Evolutionary conservation across 2,113 vertebrate species (phyloP), one percentile per base, ranked within the genome.

Genomic region (Anthoscopus minutus): DNA sequence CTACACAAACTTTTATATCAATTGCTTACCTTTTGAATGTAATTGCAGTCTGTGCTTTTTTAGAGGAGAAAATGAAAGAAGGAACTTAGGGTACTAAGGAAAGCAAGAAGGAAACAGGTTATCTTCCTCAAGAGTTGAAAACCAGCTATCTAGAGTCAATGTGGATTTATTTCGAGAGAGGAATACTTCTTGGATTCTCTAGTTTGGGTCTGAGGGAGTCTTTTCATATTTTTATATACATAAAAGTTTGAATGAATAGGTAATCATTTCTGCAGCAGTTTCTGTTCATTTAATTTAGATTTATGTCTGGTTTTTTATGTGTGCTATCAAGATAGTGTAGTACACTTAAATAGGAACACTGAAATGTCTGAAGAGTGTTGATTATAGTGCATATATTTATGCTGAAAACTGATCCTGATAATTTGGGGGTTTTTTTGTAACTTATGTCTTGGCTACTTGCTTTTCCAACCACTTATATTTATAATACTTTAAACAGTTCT

Each of bases 1-100:
- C 94, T 91, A 94, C 31, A 70, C 56, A 92, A 97, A 97, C 95
- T 98, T 98, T 89, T 91, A 47, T 94, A 86, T 97, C 95, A 94
- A 96, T 96, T 92, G 72, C 65, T 82, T 81, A 95, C 88, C 93
- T 88, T 81, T 42, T 92, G 62, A 88, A 87, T 69, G 9, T 64
- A 77, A 61, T 89, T 65, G 44, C 66, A 80, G 42, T 76, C 81
- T 93, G 86, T 89, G 81, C 54, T 95, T 23, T 90, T 84, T 69
- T 65, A 64, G 58, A 88, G 44, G 19, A 88, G 6, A 25, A 50
- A 24, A 69, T 50, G 30, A 47, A 95, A 42, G 51, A 86, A 50
- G 44, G 47, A 88, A 89, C 38, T 86, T 76, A 64, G 27, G 38
- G 37, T 92, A 45, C 81, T 54, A 79, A 61, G 48, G 51, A 82